Conservation (phyloP, 2,888 invertebrate species). For the Oxyteleia sp. region DNA sequence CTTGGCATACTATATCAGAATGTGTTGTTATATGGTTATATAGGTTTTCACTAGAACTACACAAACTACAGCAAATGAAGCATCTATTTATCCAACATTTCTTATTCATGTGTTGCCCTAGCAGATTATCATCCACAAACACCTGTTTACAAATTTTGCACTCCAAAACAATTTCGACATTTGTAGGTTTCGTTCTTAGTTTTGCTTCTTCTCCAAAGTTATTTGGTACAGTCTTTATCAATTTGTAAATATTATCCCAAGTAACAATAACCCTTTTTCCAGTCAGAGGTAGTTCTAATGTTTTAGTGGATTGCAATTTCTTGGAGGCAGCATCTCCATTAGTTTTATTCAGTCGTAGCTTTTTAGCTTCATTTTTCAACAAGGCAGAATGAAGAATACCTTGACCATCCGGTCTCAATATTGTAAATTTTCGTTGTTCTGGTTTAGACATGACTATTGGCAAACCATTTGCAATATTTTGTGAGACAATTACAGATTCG, state of each 20-base stretch:
- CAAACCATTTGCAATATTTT: neutral
- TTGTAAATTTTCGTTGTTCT: no score
- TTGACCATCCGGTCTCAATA: neutral
- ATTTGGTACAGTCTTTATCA: conserved; percentile 24
- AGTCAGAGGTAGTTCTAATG: conserved; percentile 12
- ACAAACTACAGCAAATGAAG: conserved; percentile 56
- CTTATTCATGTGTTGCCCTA: conserved; percentile 39
- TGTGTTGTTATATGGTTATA: conserved; percentile 31
- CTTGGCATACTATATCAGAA: conserved; percentile 53
- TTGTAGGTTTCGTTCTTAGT: conserved; percentile 4
- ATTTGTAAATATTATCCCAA: conserved; percentile 54
- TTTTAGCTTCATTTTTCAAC: neutral
- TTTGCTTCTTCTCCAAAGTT: conserved; percentile 28
- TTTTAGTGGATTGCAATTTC: neutral
- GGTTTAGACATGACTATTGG: neutral
- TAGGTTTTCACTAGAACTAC: neutral
- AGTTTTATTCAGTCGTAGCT: neutral
- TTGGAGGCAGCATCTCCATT: neutral
- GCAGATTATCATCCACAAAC: conserved; percentile 34
- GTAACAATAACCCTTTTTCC: conserved; percentile 54
- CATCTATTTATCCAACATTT: conserved; percentile 66
- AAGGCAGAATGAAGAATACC: conserved; percentile 4
- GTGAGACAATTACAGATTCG: conserved; percentile 14
- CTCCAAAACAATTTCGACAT: conserved; percentile 39
- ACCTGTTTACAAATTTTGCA: conserved; percentile 69